Evolutionary conservation across 2,888 invertebrate species (phyloP), one percentile per base, ranked within the genome.

Genomic region (Formica aserva): DNA sequence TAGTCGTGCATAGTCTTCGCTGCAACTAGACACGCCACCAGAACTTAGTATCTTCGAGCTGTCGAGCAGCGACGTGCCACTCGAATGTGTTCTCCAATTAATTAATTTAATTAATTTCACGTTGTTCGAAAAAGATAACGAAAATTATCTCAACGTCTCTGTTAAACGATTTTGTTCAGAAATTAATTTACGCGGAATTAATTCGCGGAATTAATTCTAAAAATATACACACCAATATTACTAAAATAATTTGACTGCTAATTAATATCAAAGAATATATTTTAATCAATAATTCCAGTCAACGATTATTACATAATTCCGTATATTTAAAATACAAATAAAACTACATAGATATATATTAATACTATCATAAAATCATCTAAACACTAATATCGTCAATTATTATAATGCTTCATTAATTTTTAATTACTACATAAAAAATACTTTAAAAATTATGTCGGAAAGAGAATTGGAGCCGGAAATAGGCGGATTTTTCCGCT

Each of bases 401-500:
- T 57, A n/a, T 1, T 15, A 45, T n/a, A 63, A 22, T 65, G 65
- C 32, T 3, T 32, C 15, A 45, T 18, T 62, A 62, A 74, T 75
- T 62, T 15, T 62, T 75, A 62, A 9, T 62, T 62, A 15, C 29
- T 18, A 15, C 41, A 48, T 32, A 41, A 38, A 67, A 38, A 22
- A 52, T 3, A 65, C 1, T 15, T 11, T 15, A 60, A 41, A 38
- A 45, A 65, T 41, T 4, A 91, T 91, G 89, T 77, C 86, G 52
- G 84, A 86, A 0, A 88, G 88, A 22, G 90, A 91, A 11, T 62
- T 82, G 5, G 93, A 93, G 1, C 85, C 85, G 22, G 92, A 92
- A 15, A 92, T 93, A 45, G 90, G 90, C 18, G 89, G 90, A 62
- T 94, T 92, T 80, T 94, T 94, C 63, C 91, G 90, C 3, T 85